A percentile compares a stretch with the other conserved stretches of the same genome.
phyloP scores from a whole-genome alignment of 2,113 vertebrate species.

The Nerophis lumbriciformis region DNA sequence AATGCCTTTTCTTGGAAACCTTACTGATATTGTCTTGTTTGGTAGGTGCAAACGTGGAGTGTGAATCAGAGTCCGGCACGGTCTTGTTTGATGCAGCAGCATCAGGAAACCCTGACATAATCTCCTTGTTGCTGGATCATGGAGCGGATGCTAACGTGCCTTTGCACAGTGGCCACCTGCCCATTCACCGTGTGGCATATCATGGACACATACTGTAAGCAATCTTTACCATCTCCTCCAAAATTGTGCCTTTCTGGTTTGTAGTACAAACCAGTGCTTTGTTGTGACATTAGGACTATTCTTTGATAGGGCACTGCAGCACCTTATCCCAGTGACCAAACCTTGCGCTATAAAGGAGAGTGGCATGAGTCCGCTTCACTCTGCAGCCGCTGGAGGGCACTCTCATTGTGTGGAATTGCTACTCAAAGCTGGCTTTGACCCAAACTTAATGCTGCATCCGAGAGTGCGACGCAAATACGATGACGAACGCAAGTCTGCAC shows the following conservation, averaged over 20 bases:
- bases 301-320: slow-evolving; percentile 77
- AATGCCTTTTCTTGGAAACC: background rate
- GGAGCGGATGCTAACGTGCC: slow-evolving; percentile 88
- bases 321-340: slow-evolving; percentile 80
- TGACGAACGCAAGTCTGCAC: slow-evolving; percentile 84
- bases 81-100: slow-evolving; percentile 87
- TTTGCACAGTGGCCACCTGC: slow-evolving; percentile 86
- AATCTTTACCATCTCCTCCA: background rate
- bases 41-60: slow-evolving; percentile 80
- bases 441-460: slow-evolving; percentile 90
- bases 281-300: slow-evolving; percentile 5
- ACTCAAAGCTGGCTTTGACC: slow-evolving; percentile 81
- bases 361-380: slow-evolving; percentile 93
- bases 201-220: slow-evolving; percentile 89
- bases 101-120: slow-evolving; percentile 86
- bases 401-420: slow-evolving; percentile 83
- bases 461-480: slow-evolving; percentile 82
- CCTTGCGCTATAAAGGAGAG: slow-evolving; percentile 79
- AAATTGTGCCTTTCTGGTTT: background rate
- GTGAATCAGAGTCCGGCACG: slow-evolving; percentile 80
- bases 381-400: slow-evolving; percentile 86
- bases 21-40: background rate
- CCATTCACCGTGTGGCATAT: slow-evolving; percentile 89
- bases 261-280: background rate
- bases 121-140: slow-evolving; percentile 81